Percentiles rank a stretch among this genome's conserved stretches.
These are phyloP conservation scores for Loriculus beryllinus DNA, from an alignment of 2,797 vertebrate genomes.

Conservation along the genomic window DNA sequence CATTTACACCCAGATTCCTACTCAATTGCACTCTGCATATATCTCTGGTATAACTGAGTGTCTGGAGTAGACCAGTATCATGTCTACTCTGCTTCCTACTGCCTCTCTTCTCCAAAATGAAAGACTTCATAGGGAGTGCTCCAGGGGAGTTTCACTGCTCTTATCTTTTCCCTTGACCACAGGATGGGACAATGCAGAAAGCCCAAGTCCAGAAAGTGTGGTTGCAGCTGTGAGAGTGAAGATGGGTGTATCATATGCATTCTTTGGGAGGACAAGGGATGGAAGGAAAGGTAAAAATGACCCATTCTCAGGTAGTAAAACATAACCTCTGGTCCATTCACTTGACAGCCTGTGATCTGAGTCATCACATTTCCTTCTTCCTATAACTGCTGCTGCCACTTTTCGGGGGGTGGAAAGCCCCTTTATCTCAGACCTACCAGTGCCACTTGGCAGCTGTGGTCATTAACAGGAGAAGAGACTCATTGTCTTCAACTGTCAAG, in stretches of 20 bases:
- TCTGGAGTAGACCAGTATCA: neutral
- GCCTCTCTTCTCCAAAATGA: neutral
- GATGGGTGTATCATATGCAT: neutral
- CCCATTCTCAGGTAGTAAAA: neutral
- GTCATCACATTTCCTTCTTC: neutral
- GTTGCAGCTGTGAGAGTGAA: neutral
- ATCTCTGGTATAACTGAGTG: neutral
- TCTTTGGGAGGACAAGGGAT: neutral
- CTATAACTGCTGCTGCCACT: neutral
- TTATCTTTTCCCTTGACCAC: neutral
- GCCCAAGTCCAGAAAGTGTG: neutral
- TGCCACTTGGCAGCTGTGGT: conserved; percentile 11
- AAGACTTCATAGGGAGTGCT: neutral
- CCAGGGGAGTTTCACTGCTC: neutral
- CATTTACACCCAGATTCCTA: neutral
- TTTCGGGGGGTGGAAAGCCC: conserved; percentile 5
- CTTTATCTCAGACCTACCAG: conserved; percentile 1
- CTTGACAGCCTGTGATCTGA: neutral
- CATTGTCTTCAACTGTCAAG: neutral
- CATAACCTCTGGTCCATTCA: neutral
- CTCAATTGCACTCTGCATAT: rapidly evolving
- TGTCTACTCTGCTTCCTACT: neutral
- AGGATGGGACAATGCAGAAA: neutral
- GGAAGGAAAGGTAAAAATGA: neutral
- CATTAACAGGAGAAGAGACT: conserved; percentile 42